These are phyloP conservation scores for Caenorhabditis angaria DNA, from an alignment of 2,888 invertebrate genomes.

Conservation along the genomic window DNA sequence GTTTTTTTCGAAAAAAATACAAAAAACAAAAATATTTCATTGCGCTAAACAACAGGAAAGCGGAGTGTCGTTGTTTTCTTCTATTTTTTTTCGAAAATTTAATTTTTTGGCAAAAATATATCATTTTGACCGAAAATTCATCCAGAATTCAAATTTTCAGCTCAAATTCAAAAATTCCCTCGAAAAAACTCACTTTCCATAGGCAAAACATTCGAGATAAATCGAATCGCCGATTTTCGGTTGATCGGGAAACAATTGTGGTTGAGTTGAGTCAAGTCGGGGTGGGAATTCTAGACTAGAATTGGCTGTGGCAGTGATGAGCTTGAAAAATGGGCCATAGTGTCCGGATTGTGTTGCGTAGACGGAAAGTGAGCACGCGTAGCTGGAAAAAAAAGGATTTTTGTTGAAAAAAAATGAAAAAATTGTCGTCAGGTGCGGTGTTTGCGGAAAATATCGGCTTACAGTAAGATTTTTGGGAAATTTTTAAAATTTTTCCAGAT, in stretches of 20 bases:
- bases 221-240: conserved; percentile 65
- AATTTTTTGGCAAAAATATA: no score
- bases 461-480: not conserved
- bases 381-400: conserved; percentile 53
- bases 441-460: not conserved
- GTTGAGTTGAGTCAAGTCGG: conserved; percentile 62
- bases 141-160: no score
- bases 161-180: not conserved
- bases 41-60: no score
- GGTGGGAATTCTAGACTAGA: conserved; percentile 47
- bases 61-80: no score
- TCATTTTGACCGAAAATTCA: no score
- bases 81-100: no score
- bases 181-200: conserved; percentile 62
- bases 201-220: conserved; percentile 71
- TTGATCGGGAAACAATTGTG: conserved; percentile 66
- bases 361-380: conserved; percentile 68
- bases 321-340: conserved; percentile 70
- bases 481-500: no score
- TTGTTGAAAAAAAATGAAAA: conserved; percentile 2
- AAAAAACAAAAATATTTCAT: no score
- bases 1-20: no score
- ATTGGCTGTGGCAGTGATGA: conserved; percentile 40
- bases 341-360: conserved; percentile 66
- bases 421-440: no score